Evolutionary conservation across 2,113 vertebrate species (phyloP).

Genomic region (Nycticorax nycticorax): DNA sequence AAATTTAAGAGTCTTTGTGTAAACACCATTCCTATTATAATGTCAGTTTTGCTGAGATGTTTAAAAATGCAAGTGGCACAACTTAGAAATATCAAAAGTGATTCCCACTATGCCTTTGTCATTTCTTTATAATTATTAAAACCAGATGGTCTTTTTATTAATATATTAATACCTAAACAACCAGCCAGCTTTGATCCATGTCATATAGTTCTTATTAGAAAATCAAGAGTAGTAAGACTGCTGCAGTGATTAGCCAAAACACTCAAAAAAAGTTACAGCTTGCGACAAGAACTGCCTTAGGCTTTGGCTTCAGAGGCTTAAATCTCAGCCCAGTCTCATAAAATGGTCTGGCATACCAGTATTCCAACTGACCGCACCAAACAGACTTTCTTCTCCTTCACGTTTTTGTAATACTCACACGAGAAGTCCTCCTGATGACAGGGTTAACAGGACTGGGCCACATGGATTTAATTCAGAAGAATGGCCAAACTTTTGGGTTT

Average conservation of each 20-base stretch:
- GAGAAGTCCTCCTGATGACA: neutral
- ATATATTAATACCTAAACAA: neutral
- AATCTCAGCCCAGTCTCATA: neutral
- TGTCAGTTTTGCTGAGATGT: constrained; percentile 15
- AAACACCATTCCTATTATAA: constrained; percentile 23
- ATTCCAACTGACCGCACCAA: neutral
- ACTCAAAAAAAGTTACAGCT: neutral
- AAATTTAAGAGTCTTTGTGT: constrained; percentile 47
- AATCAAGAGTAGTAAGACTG: neutral
- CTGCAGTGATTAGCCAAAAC: neutral
- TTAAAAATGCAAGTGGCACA: constrained; percentile 26
- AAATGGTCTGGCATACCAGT: neutral
- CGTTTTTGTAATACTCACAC: neutral
- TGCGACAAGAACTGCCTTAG: neutral
- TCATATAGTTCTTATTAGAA: neutral
- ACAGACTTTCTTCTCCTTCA: neutral
- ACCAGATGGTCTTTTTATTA: neutral
- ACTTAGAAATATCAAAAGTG: neutral
- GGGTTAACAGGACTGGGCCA: neutral
- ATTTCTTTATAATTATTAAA: neutral
- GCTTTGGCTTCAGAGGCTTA: neutral
- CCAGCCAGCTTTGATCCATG: neutral
- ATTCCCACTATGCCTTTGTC: neutral
- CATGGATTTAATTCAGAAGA: neutral
- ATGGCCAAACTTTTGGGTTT: neutral